Base-by-base conservation (phyloP, 2,113 vertebrate genomes). In the Coturnix japonica region DNA sequence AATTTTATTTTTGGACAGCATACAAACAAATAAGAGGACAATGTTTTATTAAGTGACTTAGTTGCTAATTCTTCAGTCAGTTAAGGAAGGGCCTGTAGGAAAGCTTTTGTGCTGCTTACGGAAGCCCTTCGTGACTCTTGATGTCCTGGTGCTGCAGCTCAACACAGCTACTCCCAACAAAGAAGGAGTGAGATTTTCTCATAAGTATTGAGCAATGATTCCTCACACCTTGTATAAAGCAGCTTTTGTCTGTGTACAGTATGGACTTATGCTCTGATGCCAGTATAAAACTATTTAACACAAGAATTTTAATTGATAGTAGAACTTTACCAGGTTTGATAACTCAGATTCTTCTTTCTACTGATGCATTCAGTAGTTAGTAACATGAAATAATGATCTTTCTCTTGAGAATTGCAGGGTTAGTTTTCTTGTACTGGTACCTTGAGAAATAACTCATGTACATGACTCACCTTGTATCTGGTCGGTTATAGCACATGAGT, bases 381-480 rank as follows among this genome's bases (percentile, higher is more conserved):
- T 9, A 43, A 75, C 35, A 61, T 26, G 81, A 70, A 67, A 3
- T 18, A 23, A 16, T 0, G 1, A 13, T 9, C 33, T 85, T 67
- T 81, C 74, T 84, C 73, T 19, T 70, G 44, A 82, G 56, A 31
- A 6, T 54, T 41, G 11, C 20, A 47, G 51, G 12, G 23, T 26
- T 10, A 16, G 59, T 20, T 28, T 73, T 54, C 43, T 74, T 69
- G 18, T 71, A 3, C 39, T 86, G 76, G 51, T 73, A 67, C n/a
- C 59, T 84, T 73, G 75, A 77, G 33, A 73, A 65, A 61, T 86
- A 43, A 54, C 51, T 94, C 47, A 82, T 67, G 75, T 18, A 35
- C 41, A 64, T 44, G 74, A 67, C 65, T 96, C 77, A 17, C 43
- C 80, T 51, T 87, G 79, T 74, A 94, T 22, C 89, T 89, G 77